phyloP scores from a whole-genome alignment of 2,888 invertebrate genomes.

The Nasonovia ribisnigri region DNA sequence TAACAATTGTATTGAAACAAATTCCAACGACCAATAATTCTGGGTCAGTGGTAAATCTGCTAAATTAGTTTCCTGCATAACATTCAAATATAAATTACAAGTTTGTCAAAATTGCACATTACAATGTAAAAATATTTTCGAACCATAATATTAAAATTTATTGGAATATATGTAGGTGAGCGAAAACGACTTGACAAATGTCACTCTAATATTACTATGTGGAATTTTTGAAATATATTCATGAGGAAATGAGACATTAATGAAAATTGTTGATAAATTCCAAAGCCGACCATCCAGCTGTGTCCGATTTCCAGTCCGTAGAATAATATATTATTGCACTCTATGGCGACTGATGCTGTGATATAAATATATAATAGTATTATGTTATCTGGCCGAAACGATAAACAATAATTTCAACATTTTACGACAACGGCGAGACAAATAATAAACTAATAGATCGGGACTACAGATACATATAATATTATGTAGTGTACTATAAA shows the following conservation, averaged over 20 bases:
- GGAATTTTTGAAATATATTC: not conserved
- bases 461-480: not conserved
- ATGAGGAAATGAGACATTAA: not conserved
- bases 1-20: not conserved
- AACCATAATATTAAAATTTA: not conserved
- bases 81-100: not conserved
- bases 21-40: not conserved
- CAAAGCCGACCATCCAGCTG: not conserved
- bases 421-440: not conserved
- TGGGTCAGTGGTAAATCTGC: not conserved
- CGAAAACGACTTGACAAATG: not conserved
- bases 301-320: not conserved
- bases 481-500: no score
- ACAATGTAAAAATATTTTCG: not conserved
- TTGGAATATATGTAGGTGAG: not conserved
- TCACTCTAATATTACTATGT: not conserved
- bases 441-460: not conserved
- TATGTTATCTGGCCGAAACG: not conserved
- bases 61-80: not conserved
- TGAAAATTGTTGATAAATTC: not conserved
- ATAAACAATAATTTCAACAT: not conserved
- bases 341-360: not conserved
- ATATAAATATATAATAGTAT: not conserved
- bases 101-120: no score
- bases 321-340: not conserved